These are phyloP conservation scores for Fregata magnificens DNA, from an alignment of 2,113 vertebrate species.

Conservation along the genomic window DNA sequence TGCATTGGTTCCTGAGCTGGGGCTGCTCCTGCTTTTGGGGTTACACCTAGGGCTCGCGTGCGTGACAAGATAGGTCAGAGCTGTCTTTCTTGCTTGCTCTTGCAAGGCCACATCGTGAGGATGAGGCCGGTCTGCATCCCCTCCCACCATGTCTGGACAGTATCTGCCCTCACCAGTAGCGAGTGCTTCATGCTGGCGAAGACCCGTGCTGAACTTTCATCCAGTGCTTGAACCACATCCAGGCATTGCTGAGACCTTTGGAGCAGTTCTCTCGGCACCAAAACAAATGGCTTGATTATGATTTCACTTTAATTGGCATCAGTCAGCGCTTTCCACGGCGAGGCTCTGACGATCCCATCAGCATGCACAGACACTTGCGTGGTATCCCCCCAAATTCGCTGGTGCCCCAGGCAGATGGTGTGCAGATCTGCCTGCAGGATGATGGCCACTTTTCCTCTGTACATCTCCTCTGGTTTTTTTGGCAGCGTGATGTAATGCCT, in stretches of 20 bases:
- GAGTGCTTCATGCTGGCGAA: rapidly evolving
- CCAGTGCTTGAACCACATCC: neutral
- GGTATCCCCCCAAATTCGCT: neutral
- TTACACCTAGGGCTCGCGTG: rapidly evolving
- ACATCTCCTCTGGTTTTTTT: neutral
- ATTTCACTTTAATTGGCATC: conserved; percentile 31
- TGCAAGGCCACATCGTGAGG: neutral
- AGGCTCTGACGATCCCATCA: neutral
- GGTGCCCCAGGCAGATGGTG: neutral
- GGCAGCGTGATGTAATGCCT: neutral
- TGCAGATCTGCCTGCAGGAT: neutral
- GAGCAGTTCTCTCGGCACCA: neutral
- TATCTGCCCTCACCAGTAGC: neutral
- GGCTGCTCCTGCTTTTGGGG: neutral
- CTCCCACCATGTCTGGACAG: rapidly evolving
- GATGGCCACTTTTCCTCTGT: neutral
- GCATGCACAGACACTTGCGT: neutral
- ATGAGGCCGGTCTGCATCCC: neutral
- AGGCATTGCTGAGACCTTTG: neutral
- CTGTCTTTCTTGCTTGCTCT: neutral
- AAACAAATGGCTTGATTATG: conserved; percentile 48
- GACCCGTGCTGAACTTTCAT: neutral
- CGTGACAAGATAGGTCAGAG: neutral
- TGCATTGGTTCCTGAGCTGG: neutral
- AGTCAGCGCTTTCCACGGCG: neutral